Evolutionary conservation across 2,888 invertebrate genomes (phyloP), one percentile per base, ranked within the genome.

Genomic region (Ophonus ardosiacus): DNA sequence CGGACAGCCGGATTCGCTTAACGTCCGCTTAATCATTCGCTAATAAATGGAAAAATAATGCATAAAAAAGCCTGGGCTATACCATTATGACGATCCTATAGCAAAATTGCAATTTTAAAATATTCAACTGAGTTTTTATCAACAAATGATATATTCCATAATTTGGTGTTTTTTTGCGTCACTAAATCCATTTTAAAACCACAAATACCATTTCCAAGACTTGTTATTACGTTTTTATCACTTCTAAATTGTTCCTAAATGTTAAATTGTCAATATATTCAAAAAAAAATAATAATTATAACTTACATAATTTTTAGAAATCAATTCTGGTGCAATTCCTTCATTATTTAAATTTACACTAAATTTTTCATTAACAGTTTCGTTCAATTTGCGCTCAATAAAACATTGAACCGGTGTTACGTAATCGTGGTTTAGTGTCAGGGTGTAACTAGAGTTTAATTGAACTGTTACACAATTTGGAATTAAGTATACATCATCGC

Each of bases 1-100:
- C 2, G 98, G 98, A 90, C 98, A 98, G 31, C 98, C 98, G 85
- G 97, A 97, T 91, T 98, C 98, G 8, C 97, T 96, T 85, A 99
- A 92, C 17, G 98, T 97, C 88, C 98, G 93, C 90, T 98, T 97
- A 87, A 99, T 98, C 95, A 98, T 97, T 89, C 97, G 95, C 96
- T 98, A 93, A 71, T 31, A 4, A 31, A 31, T 31, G 31, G 31
- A 31, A 6, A 31, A 31, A 31, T 31, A 31, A 24, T n/a, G n/a
- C n/a, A n/a, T n/a, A n/a, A n/a, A n/a, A n/a, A n/a, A n/a, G n/a
- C n/a, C n/a, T n/a, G n/a, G n/a, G n/a, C n/a, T n/a, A n/a, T n/a
- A n/a, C n/a, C n/a, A n/a, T n/a, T n/a, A n/a, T n/a, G n/a, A n/a
- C n/a, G n/a, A n/a, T n/a, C n/a, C n/a, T n/a, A n/a, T n/a, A n/a